Evolutionary conservation across 2,113 vertebrate genomes (phyloP), one percentile per base, ranked within the genome.

Genomic region (Anolis carolinensis): DNA sequence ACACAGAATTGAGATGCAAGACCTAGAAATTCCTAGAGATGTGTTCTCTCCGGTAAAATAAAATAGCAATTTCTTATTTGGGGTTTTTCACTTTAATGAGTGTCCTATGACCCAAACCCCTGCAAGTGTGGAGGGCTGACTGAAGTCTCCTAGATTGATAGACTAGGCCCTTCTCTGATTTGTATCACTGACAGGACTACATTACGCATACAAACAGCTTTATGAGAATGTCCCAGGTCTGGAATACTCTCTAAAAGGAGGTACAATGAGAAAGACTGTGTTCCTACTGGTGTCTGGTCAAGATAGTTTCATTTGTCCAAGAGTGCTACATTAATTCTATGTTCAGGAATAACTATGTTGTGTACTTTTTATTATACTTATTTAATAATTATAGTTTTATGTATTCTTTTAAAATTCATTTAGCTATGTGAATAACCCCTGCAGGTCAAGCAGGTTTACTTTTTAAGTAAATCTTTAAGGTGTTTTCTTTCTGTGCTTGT

Each of bases 231-330:
- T 9, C n/a, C 16, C 34, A 55, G 77, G 52, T 36, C 16, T 34
- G n/a, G 3, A 68, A 68, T n/a, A 30, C 7, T 21, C 52, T 78
- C 52, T 27, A 30, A 32, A 78, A 78, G 76, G 25, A 59, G 20
- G 32, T 32, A 0, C 30, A 4, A 52, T 32, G 10, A 14, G 30
- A 5, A n/a, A 9, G 8, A 78, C 4, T 21, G 7, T 6, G 4
- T 62, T 32, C 55, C 20, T 77, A 8, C 50, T 25, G 10, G 30
- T 16, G 14, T 13, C 32, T 14, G 13, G 32, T 32, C 23, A 59
- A 59, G 55, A 16, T n/a, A 11, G 7, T 79, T 36, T 25, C 20
- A 79, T 79, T 34, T 13, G 3, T 5, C 7, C 55, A 79, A 18
- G 20, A 10, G 11, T 62, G 34, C 34, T 5, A 62, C 34, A 32